Evolutionary conservation across 2,888 invertebrate genomes (phyloP), one percentile per base, ranked within the genome.

Genomic region (Poecilobothrus nobilitatus): DNA sequence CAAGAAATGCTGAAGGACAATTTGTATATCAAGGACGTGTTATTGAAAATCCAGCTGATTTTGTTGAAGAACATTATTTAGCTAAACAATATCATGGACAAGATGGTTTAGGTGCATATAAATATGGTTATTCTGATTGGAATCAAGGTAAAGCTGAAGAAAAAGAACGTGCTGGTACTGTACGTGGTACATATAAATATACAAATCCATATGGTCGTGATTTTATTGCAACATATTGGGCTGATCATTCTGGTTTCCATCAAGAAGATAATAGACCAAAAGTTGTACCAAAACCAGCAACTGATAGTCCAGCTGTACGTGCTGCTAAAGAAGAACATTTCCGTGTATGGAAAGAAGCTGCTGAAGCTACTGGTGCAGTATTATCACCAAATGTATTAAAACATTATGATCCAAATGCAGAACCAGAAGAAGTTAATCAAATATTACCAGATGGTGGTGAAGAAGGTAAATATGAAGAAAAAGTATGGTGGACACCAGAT

Each of bases 201-300:
- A 85, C 86, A 65, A 85, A 86, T 73, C 86, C 86, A 10, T 76
- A 78, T 73, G 81, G 82, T 33, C 78, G 80, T 33, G 81, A 81
- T 67, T 80, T 80, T 69, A 67, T 80, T 70, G 81, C 80, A 71
- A 79, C 86, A 71, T 91, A 91, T 79, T 90, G 89, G 86, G 89
- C 90, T 70, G 89, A 90, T 77, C 86, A 86, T 72, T 84, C 86
- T 72, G 91, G 91, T n/a, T 91, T 91, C 84, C 91, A 91, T 81
- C 90, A 91, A 72, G 86, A 88, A 70, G 91, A 91, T 76, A 90
- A 91, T 77, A 81, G 89, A 3, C 88, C 89, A 18, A 86, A 87
- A 74, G 84, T 86, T 67, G 83, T 84, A 67, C 86, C 88, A 68
- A 81, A 84, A 76, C 88, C 87, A 0, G 85, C 86, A 15, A 86